Base-by-base conservation (phyloP, 2,113 vertebrate genomes). In the Dissostichus mawsoni region DNA sequence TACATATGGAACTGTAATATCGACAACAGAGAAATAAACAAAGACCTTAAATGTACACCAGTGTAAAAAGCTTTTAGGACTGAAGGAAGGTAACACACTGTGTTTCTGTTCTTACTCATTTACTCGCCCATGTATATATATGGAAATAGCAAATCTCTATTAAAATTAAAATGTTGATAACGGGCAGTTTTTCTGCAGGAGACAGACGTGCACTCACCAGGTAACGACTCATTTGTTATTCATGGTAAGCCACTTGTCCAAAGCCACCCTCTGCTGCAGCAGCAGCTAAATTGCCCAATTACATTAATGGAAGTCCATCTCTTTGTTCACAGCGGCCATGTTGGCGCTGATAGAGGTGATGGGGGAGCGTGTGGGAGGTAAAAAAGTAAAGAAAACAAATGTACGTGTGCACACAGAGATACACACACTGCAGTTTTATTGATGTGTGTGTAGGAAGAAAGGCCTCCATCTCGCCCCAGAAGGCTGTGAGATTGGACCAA, bases 211-310 rank as follows among this genome's bases (percentile, higher is more conserved):
- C 77, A 83, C 80, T 87, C 84, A 80, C 82, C 86, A 86, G 87
- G 78, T 87, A 88, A 76, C 33, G 2, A 56, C 72, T 86, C 67
- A 90, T 90, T 82, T 89, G 81, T 87, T 88, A 88, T 93, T 90
- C 92, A 92, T 93, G 82, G 73, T 88, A 92, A 86, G 65, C 67
- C 82, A 80, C 88, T 88, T 86, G 85, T 68, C 68, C 64, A 69
- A 74, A 88, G 77, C 86, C n/a, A 8, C 84, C 78, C 58, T 87
- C 79, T 48, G 85, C 79, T 52, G 71, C 75, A 48, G 84, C 91
- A 69, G 85, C 81, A 41, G 45, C 76, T 87, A 90, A 89, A 92
- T 92, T 91, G 91, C 63, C 85, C 91, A 91, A 90, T 94, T 94
- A 91, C 80, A 2, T 71, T 88, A 90, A 92, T 91, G 86, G 89